phyloP scores from a whole-genome alignment of 1,140 invertebrate genomes.

The Sipha flava region DNA sequence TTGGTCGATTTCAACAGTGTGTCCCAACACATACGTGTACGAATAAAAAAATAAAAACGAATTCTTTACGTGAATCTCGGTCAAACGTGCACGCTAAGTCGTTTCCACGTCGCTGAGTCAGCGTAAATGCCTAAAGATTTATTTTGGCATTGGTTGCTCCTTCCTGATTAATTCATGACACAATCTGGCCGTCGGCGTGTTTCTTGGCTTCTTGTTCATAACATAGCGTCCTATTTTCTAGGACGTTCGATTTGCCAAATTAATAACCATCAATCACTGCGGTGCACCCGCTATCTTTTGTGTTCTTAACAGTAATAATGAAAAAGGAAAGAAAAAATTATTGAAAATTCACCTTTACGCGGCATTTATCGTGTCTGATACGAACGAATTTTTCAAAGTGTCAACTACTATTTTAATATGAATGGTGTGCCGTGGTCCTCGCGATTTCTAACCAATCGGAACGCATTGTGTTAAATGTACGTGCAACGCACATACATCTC shows the following conservation, averaged over 20 bases:
- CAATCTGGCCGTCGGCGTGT: neutral
- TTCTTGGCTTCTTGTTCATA: neutral
- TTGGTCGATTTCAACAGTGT: too few relatives aligned
- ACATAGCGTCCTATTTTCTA: neutral
- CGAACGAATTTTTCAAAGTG: too few relatives aligned
- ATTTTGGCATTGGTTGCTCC: neutral
- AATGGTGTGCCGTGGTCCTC: too few relatives aligned
- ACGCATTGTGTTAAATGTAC: too few relatives aligned
- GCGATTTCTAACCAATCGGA: too few relatives aligned
- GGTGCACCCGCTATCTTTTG: neutral
- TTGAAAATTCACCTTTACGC: too few relatives aligned
- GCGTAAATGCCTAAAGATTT: neutral
- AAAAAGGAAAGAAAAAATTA: too few relatives aligned
- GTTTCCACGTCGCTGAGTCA: slow-evolving; percentile 2
- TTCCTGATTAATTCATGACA: slow-evolving; percentile 25
- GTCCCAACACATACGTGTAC: neutral
- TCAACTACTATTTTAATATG: too few relatives aligned
- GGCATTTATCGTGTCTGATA: too few relatives aligned
- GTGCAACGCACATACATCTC: too few relatives aligned
- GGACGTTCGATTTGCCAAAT: slow-evolving; percentile 17
- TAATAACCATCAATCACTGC: neutral
- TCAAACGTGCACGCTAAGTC: neutral
- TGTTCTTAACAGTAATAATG: neutral
- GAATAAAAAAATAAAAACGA: neutral
- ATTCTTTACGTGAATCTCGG: neutral